These are phyloP conservation scores for Heliconius himera DNA, from an alignment of 1,140 invertebrate species.

Conservation along the genomic window DNA sequence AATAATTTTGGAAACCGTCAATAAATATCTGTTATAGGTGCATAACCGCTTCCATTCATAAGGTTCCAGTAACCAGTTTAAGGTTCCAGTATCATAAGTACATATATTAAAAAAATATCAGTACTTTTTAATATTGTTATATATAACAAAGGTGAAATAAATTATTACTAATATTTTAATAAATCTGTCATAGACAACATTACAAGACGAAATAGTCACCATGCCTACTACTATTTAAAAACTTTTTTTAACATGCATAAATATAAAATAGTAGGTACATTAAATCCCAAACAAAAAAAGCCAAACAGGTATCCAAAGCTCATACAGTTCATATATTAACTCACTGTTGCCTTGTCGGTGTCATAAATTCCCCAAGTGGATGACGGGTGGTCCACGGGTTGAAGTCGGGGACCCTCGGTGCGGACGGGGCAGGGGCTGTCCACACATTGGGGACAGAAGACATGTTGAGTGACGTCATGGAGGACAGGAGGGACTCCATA, in stretches of 20 bases:
- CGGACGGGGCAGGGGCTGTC: conserved; percentile 24
- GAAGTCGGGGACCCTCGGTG: conserved; percentile 50
- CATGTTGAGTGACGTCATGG: conserved; percentile 49
- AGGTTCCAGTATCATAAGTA: too few species aligned
- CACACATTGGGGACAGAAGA: conserved; percentile 22
- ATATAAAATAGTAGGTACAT: neutral
- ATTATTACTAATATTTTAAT: too few species aligned
- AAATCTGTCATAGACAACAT: too few species aligned
- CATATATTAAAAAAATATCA: too few species aligned
- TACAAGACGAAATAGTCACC: neutral
- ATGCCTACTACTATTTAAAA: neutral
- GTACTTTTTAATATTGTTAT: too few species aligned
- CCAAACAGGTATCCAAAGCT: conserved; percentile 2
- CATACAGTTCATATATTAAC: conserved; percentile 27
- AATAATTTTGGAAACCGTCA: too few species aligned
- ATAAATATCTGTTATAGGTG: too few species aligned
- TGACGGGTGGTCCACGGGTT: conserved; percentile 71
- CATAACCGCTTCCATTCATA: too few species aligned
- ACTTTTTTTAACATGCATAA: neutral
- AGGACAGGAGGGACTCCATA: conserved; percentile 53
- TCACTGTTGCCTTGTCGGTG: conserved; percentile 55
- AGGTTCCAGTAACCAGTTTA: too few species aligned
- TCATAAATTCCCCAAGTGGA: conserved; percentile 62
- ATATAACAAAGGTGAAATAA: too few species aligned
- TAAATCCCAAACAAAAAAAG: neutral